phyloP scores from a whole-genome alignment of 2,113 vertebrate genomes.

The Ovibos moschatus region DNA sequence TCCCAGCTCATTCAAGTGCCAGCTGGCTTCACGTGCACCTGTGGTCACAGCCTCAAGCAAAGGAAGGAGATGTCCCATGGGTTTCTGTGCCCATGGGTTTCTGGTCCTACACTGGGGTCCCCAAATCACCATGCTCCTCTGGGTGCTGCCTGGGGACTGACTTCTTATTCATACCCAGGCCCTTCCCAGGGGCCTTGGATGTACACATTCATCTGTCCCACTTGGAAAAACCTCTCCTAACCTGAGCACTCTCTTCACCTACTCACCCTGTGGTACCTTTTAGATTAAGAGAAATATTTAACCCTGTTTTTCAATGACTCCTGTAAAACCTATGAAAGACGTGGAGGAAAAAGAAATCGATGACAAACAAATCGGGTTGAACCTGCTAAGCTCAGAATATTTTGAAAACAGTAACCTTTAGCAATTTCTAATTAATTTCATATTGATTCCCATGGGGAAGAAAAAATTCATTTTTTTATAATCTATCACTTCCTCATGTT shows the following conservation, averaged over 20 bases:
- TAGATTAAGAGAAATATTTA: not conserved
- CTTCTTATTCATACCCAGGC: not conserved
- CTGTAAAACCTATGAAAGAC: not conserved
- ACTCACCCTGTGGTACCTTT: not conserved
- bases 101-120: not conserved
- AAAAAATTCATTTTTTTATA: not conserved
- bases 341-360: not conserved
- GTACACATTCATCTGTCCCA: not conserved
- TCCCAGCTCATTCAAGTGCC: not conserved
- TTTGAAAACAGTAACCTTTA: slow-evolving; percentile 23
- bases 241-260: not conserved
- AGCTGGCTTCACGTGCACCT: not conserved
- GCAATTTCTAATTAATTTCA: slow-evolving; percentile 21
- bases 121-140: not conserved
- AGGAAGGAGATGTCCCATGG: not conserved
- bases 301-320: not conserved
- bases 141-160: not conserved
- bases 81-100: not conserved
- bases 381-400: not conserved
- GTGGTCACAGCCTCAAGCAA: not conserved
- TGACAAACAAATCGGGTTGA: not conserved
- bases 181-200: not conserved
- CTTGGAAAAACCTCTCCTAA: not conserved
- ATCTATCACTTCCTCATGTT: slow-evolving; percentile 22
- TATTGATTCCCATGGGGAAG: not conserved